Evolutionary conservation across 2,888 invertebrate genomes (phyloP).

Genomic region (Omphaloscelis lunosa): DNA sequence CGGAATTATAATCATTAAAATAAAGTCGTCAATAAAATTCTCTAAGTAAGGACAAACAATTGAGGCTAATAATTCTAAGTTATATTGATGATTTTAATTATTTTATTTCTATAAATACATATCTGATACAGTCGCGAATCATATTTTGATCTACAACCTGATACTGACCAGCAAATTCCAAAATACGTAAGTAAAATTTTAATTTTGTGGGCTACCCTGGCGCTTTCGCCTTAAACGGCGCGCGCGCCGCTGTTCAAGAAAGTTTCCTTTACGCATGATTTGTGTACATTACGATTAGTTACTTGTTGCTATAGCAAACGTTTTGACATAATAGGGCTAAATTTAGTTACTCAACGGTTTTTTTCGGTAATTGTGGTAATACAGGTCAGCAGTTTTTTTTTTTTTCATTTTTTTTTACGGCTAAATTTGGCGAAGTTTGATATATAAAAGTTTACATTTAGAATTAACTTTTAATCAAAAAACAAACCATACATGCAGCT

Average conservation of each 20-base stretch:
- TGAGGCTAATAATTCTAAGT: neutral
- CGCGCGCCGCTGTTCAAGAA: constrained; percentile 50
- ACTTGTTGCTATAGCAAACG: constrained; percentile 28
- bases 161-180: neutral
- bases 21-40: too few relatives aligned
- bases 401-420: neutral
- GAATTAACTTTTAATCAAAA: neutral
- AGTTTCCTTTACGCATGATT: constrained; percentile 59
- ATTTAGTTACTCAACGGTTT: constrained; percentile 57
- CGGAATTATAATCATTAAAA: too few relatives aligned
- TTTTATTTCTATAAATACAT: neutral
- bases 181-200: neutral
- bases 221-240: constrained; percentile 25
- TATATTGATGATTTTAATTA: neutral
- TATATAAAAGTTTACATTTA: neutral
- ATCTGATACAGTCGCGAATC: neutral
- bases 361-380: constrained; percentile 36
- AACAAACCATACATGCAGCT: neutral
- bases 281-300: constrained; percentile 51
- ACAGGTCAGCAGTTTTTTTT: neutral
- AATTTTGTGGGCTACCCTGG: neutral
- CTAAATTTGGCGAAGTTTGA: neutral
- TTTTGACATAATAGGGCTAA: constrained; percentile 63
- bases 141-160: neutral
- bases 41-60: too few relatives aligned